These are phyloP conservation scores for Latrodectus geometricus DNA, from an alignment of 1,140 invertebrate genomes.

Conservation along the genomic window DNA sequence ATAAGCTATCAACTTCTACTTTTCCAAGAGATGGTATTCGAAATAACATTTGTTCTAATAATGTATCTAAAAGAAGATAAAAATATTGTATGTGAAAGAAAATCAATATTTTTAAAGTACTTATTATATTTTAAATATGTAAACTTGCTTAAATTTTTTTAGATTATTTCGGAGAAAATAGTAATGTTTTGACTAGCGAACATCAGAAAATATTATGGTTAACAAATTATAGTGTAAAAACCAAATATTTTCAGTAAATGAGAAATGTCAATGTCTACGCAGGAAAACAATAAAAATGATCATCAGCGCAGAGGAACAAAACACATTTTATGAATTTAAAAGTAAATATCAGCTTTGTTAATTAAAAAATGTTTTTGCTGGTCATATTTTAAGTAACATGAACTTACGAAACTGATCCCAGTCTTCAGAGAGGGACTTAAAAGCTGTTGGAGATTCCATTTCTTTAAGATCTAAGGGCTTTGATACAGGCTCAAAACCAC, in stretches of 20 bases:
- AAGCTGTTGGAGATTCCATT: slow-evolving; percentile 31
- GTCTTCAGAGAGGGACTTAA: slow-evolving; percentile 73
- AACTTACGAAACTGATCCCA: slow-evolving; percentile 95
- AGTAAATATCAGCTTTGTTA: background rate
- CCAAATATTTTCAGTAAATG: too few relatives aligned
- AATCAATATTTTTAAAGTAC: too few relatives aligned
- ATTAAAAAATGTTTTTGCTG: background rate
- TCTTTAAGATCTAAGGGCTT: slow-evolving; percentile 68
- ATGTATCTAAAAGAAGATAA: slow-evolving; percentile 41
- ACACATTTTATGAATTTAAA: background rate
- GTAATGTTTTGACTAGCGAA: too few relatives aligned
- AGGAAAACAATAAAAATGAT: background rate
- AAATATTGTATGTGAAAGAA: too few relatives aligned
- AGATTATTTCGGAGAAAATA: too few relatives aligned
- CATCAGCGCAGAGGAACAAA: background rate
- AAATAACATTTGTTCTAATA: slow-evolving; percentile 86
- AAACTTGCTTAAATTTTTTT: too few relatives aligned
- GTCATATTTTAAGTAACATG: background rate
- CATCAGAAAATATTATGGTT: too few relatives aligned
- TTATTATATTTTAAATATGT: too few relatives aligned
- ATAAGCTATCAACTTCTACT: slow-evolving; percentile 79
- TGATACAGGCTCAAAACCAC: slow-evolving; percentile 72
- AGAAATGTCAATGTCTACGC: background rate
- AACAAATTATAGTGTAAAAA: too few relatives aligned
- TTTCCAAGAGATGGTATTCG: slow-evolving; percentile 83